Conservation (phyloP, 2,113 vertebrate species). For the Notechis scutatus region DNA sequence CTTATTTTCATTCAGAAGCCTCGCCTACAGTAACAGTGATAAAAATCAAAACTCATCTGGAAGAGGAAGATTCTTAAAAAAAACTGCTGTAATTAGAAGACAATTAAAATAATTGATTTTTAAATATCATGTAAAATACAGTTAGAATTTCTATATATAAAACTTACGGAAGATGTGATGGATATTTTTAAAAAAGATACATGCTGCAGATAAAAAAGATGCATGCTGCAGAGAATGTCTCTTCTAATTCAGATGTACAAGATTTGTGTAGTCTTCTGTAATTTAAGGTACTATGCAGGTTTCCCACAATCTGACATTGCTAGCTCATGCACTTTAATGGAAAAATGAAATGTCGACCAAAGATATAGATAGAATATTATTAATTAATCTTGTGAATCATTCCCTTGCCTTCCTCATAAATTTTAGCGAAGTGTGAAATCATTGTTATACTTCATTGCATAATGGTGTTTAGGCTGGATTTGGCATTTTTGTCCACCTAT, state of each 20-base stretch:
- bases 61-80: neutral
- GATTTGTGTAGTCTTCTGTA: neutral
- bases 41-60: neutral
- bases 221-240: neutral
- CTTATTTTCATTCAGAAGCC: neutral
- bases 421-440: neutral
- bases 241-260: neutral
- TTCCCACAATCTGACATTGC: neutral
- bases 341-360: neutral
- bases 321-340: neutral
- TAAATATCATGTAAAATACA: neutral
- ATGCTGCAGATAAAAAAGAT: neutral
- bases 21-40: neutral
- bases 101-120: neutral
- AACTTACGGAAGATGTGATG: neutral
- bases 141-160: neutral
- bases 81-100: neutral
- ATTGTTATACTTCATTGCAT: neutral
- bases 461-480: neutral
- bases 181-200: slow-evolving; percentile 6
- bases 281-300: neutral
- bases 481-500: neutral
- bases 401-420: neutral
- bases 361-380: neutral
- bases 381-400: neutral